These are phyloP conservation scores for Melanchra persicariae DNA, from an alignment of 2,888 invertebrate genomes.

Conservation along the genomic window DNA sequence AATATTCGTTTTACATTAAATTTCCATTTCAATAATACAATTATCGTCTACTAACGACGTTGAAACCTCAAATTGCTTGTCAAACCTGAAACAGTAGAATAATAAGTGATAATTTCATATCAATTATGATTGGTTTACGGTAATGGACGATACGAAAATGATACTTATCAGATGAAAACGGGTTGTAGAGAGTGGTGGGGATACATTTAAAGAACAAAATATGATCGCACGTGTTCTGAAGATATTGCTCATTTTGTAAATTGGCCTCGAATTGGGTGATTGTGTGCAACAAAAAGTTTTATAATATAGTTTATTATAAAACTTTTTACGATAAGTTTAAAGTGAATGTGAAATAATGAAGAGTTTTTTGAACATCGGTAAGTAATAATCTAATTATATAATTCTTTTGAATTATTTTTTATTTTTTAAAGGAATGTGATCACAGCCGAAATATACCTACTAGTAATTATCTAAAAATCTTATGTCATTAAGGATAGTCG, in stretches of 20 bases:
- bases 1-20: neutral
- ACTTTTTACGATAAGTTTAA: slow-evolving; percentile 20
- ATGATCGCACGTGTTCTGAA: slow-evolving; percentile 39
- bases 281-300: slow-evolving; percentile 46
- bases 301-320: neutral
- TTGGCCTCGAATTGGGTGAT: slow-evolving; percentile 51
- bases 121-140: slow-evolving; percentile 12
- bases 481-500: slow-evolving; percentile 31
- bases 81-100: slow-evolving; percentile 21
- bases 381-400: slow-evolving; percentile 36
- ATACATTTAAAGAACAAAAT: slow-evolving; percentile 43
- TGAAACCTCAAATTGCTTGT: slow-evolving; percentile 29
- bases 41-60: slow-evolving; percentile 14
- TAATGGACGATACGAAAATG: slow-evolving; percentile 48
- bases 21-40: slow-evolving; percentile 7
- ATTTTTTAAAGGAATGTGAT: neutral
- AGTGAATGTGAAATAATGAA: slow-evolving; percentile 49
- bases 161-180: slow-evolving; percentile 51
- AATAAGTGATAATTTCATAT: slow-evolving; percentile 25
- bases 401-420: neutral
- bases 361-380: slow-evolving; percentile 46
- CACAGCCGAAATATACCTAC: too few species aligned
- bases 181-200: slow-evolving; percentile 59
- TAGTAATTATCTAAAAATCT: neutral
- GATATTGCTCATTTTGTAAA: slow-evolving; percentile 53